Base-by-base conservation (phyloP, 2,113 vertebrate species). In the Clarias macrocephalus region DNA sequence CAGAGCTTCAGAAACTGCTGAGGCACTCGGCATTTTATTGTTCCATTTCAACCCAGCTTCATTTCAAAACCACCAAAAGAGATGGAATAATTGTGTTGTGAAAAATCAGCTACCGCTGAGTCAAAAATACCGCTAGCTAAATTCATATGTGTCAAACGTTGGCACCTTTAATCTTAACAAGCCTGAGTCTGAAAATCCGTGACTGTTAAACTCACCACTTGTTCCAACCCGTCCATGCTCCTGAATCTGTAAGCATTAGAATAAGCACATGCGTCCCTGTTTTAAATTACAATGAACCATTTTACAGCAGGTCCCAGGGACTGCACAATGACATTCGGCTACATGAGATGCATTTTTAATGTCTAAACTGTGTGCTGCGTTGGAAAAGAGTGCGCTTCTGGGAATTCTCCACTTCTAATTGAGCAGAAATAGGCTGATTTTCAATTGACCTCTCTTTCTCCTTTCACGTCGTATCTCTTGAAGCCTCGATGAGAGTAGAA, bases 351-450 rank as follows among this genome's bases (percentile, higher is more conserved):
- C 8, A 21, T 79, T 79, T 48, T 54, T 25, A 85, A 52, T 25
- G 30, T 75, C 33, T 48, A 42, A 65, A 11, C 15, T 85, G 57
- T 16, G 25, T 42, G 59, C 52, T 72, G 82, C 57, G 82, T 37
- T 56, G 59, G 82, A 75, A 75, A 42, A 85, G 10, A 59, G 33
- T 70, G 68, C 30, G 30, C 57, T 28, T 25, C 72, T 52, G 57
- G 57, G 25, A 77, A 52, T 85, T 63, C 57, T 77, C 59, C 8
- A 9, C 52, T 77, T 85, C 70, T 77, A 75, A 76, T 85, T 60
- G 72, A 84, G 82, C 28, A 72, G 70, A 73, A 82, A 82, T n/a
- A 65, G 37, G 25, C 60, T 82, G 80, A 48, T 23, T 65, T 25
- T 66, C 63, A 65, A 16, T 73, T 33, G 48, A 54, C 10, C 65